phyloP scores from a whole-genome alignment of 2,888 invertebrate species.

The Eupsilia transversa region DNA sequence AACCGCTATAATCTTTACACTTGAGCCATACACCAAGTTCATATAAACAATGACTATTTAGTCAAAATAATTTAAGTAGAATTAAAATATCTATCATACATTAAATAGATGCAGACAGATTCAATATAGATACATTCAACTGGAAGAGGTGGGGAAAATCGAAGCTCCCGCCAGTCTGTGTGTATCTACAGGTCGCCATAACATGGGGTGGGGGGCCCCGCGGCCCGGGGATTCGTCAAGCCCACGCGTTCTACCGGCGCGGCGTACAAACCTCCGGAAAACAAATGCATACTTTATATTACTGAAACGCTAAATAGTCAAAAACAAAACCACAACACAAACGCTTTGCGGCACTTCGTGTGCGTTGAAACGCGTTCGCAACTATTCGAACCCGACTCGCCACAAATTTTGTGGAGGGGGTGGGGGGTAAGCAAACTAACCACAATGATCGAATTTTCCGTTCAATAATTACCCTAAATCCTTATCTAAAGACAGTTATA shows the following conservation, averaged over 20 bases:
- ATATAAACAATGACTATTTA: constrained; percentile 14
- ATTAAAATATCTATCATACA: constrained; percentile 12
- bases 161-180: constrained; percentile 25
- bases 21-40: constrained; percentile 10
- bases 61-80: background rate
- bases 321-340: constrained; percentile 46
- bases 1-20: background rate
- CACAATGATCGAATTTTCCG: constrained; percentile 33
- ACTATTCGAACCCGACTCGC: constrained; percentile 30
- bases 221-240: constrained; percentile 19
- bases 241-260: constrained; percentile 10
- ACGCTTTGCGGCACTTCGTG: constrained; percentile 26
- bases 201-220: constrained; percentile 21
- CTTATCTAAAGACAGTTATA: background rate
- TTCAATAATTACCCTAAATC: constrained; percentile 22
- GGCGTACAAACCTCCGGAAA: constrained; percentile 14
- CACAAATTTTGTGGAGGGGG: constrained; percentile 12
- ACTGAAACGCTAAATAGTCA: constrained; percentile 34
- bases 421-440: constrained; percentile 3
- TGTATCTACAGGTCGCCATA: constrained; percentile 53
- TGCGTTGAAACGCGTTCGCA: constrained; percentile 28
- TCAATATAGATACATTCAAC: constrained; percentile 41
- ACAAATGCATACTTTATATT: constrained; percentile 20
- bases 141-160: constrained; percentile 29
- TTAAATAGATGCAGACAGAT: constrained; percentile 39